Base-by-base conservation (phyloP, 2,113 vertebrate species). In the Agapornis roseicollis region DNA sequence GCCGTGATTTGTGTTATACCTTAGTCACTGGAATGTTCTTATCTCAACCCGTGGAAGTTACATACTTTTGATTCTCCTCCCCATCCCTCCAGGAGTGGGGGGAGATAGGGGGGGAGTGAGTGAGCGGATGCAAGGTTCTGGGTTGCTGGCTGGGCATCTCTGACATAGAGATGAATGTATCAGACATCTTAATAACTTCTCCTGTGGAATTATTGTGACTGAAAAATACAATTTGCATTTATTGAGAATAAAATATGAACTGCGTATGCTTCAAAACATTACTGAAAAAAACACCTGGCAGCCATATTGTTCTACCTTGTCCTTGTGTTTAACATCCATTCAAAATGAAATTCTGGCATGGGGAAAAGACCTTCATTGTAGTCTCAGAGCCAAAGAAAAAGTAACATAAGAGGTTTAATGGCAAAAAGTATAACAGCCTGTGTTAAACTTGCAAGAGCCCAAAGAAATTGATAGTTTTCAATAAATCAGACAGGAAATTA, bases 171-270 rank as follows among this genome's bases (percentile, higher is more conserved):
- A 88, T 58, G 18, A 84, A 84, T 68, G 20, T 41, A 66, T 80
- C 52, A 68, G 65, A 78, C 47, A 92, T 60, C 42, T 76, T 93
- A 60, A 89, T 93, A 92, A 89, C 28, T 82, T 88, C 61, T 85
- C 47, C 66, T 44, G 33, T 58, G 17, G 56, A 78, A 28, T 58
- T 84, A 89, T 42, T 81, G 27, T 85, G 78, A 87, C 78, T 65
- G 44, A 22, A 94, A 96, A 89, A 82, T 10, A 70, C 3, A 70
- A 88, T 88, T 77, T 85, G 4, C 27, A 33, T 46, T 77, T 73
- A 93, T 10, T 69, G 28, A 76, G 29, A 77, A 72, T 39, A 72
- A 79, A 92, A 85, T 72, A 47, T 70, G 56, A 71, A 65, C 29
- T 31, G 17, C 10, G 9, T 37, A 37, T 27, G 22, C 33, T 64